Evolutionary conservation across 1,140 invertebrate species (phyloP), one percentile per base, ranked within the genome.

Genomic region (Sminthurinus signatus): DNA sequence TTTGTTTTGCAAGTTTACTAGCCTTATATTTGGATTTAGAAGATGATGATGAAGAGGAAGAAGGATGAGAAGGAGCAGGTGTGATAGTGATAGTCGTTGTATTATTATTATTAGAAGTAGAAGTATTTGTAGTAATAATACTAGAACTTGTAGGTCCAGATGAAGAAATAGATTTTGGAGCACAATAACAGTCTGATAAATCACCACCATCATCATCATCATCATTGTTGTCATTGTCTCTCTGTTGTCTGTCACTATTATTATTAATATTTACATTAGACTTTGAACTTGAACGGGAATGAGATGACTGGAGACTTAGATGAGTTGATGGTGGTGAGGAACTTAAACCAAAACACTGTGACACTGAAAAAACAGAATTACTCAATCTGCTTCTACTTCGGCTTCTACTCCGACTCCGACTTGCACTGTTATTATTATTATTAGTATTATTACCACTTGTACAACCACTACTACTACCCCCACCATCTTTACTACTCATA

Each of bases 261-360:
- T 42, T 32, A 12, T 51, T 8, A 42, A 25, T 19, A 60, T 23
- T 32, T 32, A 8, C 28, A 39, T 10, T 43, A 19, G 14, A 8
- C 19, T 25, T 19, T 10, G 50, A 10, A 29, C 23, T n/a, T n/a
- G n/a, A n/a, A n/a, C n/a, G n/a, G n/a, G n/a, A n/a, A n/a, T n/a
- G n/a, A n/a, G n/a, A n/a, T n/a, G n/a, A n/a, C n/a, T n/a, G n/a
- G n/a, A n/a, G n/a, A n/a, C n/a, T n/a, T n/a, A n/a, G 39, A 42
- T 25, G 50, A 15, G n/a, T n/a, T n/a, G n/a, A n/a, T n/a, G 62
- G 46, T 32, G 56, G 44, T 4, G 43, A 39, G 21, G 46, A 27
- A 0, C 62, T 57, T 14, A 65, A 60, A 0, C 63, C 63, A 28
- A 65, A 65, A 42, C 63, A 65, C 19, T 65, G 63, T 14, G 63